A percentile compares a stretch with the other conserved stretches of the same genome.
phyloP scores from a whole-genome alignment of 1,140 invertebrate genomes.

The Sycophaga agraensis region DNA sequence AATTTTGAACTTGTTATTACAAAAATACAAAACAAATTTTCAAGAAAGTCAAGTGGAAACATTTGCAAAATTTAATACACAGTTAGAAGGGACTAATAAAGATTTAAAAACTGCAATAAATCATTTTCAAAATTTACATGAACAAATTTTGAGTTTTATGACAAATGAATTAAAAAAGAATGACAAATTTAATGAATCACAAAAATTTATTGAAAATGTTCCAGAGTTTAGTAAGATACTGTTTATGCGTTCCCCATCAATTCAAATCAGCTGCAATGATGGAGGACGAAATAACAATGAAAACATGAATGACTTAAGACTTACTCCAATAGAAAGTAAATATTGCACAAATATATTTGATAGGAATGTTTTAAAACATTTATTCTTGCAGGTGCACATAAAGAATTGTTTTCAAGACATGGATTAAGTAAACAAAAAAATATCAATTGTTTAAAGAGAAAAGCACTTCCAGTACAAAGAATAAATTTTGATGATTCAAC shows the following conservation, averaged over 20 bases:
- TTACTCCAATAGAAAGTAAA: slow-evolving; percentile 45
- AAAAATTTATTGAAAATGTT: slow-evolving; percentile 1
- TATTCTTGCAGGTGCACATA: slow-evolving; percentile 35
- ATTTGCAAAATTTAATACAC: slow-evolving; percentile 34
- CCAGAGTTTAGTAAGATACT: slow-evolving; percentile 32
- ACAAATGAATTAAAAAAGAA: not conserved
- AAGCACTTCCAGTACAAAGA: slow-evolving; percentile 36
- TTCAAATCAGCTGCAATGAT: slow-evolving; percentile 36
- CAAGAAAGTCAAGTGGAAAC: slow-evolving; percentile 29
- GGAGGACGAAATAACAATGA: slow-evolving; percentile 27
- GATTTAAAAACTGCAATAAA: slow-evolving; percentile 34
- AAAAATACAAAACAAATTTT: slow-evolving; percentile 25
- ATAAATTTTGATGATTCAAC: slow-evolving; percentile 45
- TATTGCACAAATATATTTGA: not conserved
- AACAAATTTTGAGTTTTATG: slow-evolving; percentile 9
- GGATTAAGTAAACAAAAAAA: slow-evolving; percentile 23
- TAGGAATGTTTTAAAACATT: not conserved
- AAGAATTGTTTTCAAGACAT: slow-evolving; percentile 42
- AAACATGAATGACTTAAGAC: slow-evolving; percentile 36
- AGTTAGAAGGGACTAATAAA: slow-evolving; percentile 37
- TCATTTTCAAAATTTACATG: slow-evolving; percentile 31
- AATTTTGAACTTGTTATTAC: slow-evolving; percentile 33
- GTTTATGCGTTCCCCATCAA: slow-evolving; percentile 42
- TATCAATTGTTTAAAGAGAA: slow-evolving; percentile 22
- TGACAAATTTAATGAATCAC: not conserved